Evolutionary conservation across 2,888 invertebrate species (phyloP), one percentile per base, ranked within the genome.

Genomic region (Lithophane ornitopus): DNA sequence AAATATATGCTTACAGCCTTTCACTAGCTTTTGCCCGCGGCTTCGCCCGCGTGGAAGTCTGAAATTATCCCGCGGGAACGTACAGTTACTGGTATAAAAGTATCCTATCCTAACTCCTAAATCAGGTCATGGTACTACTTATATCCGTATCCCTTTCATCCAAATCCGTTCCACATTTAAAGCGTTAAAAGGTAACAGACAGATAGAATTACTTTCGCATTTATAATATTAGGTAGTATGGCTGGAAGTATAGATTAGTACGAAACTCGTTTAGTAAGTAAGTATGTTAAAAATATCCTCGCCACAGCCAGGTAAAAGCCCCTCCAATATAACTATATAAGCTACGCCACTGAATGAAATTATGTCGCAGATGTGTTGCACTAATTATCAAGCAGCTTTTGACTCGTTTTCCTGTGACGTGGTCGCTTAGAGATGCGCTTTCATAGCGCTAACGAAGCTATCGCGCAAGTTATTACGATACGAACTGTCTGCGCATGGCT

Each of bases 391-490:
- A 56, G 44, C 65, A 58, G 66, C 16, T 67, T 82, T 69, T 58
- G 52, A 70, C 26, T 72, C 41, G 49, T 70, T 81, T 78, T 70
- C 28, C 58, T 59, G 52, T 80, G 84, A 77, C 70, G 58, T 69
- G 71, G 80, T 73, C 78, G 77, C 67, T 80, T 76, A 78, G 76
- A 78, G 73, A 75, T 73, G 69, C 61, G 75, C 70, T 78, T 82
- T 75, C 68, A 80, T 67, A 19, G 58, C 68, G 75, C 69, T 86
- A 75, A 86, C 74, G 76, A 76, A 83, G 80, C 78, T 80, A 62
- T 70, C 52, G 66, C 63, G 49, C 26, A 59, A 67, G 54, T 63
- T 70, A 73, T 71, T 76, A 74, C 59, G 62, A 74, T 56, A 41
- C 41, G 28, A 63, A 81, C 54, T 75, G 19, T 59, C 11, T 58